Conservation (phyloP, 2,888 invertebrate species). For the Chymomyza fuscimana region DNA sequence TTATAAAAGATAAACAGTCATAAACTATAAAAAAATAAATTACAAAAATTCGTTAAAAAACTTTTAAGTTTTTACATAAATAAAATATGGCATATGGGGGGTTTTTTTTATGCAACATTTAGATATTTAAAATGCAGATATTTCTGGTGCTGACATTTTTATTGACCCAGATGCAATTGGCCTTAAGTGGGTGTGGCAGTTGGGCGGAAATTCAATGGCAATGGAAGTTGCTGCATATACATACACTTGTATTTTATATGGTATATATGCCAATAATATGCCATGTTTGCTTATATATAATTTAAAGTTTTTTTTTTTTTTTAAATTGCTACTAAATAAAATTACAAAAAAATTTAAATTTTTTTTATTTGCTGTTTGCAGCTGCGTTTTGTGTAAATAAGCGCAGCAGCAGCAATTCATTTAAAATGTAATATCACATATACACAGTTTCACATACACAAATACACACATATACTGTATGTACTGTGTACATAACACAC, state of each 20-base stretch:
- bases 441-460: neutral
- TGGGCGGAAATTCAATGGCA: constrained; percentile 44
- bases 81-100: neutral
- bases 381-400: constrained; percentile 55
- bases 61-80: constrained; percentile 29
- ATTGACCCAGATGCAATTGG: constrained; percentile 46
- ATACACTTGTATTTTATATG: neutral
- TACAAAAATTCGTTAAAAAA: neutral
- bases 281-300: neutral
- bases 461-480: neutral
- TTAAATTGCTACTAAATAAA: constrained; percentile 43
- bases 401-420: constrained; percentile 62
- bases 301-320: constrained; percentile 31
- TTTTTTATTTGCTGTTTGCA: constrained; percentile 64
- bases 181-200: neutral
- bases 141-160: constrained; percentile 65
- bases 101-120: neutral
- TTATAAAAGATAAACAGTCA: constrained; percentile 51
- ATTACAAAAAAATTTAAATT: constrained; percentile 51
- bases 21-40: constrained; percentile 31
- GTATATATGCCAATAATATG: neutral
- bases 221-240: constrained; percentile 29
- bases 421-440: constrained; percentile 52
- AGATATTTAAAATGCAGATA: constrained; percentile 14
- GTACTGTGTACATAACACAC: neutral